Base-by-base conservation (phyloP, 2,113 vertebrate genomes). In the Eubucco bourcierii region DNA sequence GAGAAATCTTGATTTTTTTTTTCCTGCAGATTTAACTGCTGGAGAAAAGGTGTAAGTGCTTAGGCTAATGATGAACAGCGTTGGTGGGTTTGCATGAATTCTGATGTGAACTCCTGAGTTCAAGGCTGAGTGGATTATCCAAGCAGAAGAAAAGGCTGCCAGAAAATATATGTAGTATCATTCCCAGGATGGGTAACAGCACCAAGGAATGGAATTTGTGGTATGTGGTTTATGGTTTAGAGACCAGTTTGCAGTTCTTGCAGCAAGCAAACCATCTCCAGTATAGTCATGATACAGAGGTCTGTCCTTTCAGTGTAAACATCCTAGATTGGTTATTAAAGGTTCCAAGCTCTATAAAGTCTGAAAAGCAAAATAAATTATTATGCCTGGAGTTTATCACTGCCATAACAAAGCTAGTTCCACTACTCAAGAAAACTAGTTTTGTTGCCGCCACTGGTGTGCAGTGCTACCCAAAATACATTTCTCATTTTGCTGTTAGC, bases 331-430 rank as follows among this genome's bases (percentile, higher is more conserved):
- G 19, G 31, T 67, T 83, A 20, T 64, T 52, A 33, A 6, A 85
- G 39, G 56, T 31, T 86, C 21, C 46, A 64, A 74, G 11, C 19
- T 70, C 56, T 70, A 24, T 16, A 20, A 89, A 50, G 46, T 56
- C 63, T 82, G 67, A 77, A 91, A 82, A 60, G 5, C 6, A 87
- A 87, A 92, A 91, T 82, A 77, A 80, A 85, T 85, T 77, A 23
- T 60, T 15, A 8, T 87, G 34, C 31, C 75, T 94, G 78, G 63
- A 90, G 10, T 76, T 84, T 34, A 20, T 70, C 71, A 55, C 44
- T 70, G 52, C 6, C 58, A 41, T 15, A 66, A 37, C 18, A 70
- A 78, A 82, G 17, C 39, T 2, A 52, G 19, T 87, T 47, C 24
- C 14, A 52, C 10, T 19, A 56, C 24, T 9, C 11, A 21, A 59